These are phyloP conservation scores for Glossosoma conforme DNA, from an alignment of 1,140 invertebrate genomes.

Conservation along the genomic window DNA sequence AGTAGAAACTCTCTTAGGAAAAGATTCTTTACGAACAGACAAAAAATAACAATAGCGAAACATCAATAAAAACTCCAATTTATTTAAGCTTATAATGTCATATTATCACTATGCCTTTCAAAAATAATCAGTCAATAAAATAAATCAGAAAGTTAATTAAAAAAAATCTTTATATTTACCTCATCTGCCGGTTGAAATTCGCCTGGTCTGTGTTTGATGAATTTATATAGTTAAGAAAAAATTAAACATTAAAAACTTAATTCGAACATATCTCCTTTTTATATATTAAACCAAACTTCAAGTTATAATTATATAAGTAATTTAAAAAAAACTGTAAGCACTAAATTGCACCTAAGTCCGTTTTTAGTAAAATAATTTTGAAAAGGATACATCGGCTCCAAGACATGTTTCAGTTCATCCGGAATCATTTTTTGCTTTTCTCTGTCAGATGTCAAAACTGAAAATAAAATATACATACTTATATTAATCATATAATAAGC, in stretches of 20 bases:
- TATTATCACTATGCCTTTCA: background rate
- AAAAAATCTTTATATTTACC: conserved; percentile 2
- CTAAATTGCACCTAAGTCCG: no score
- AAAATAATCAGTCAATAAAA: conserved; percentile 1
- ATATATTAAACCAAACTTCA: no score
- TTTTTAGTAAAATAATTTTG: no score
- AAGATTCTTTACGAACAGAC: no score
- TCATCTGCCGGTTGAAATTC: conserved; percentile 21
- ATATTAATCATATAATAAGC: no score
- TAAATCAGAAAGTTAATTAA: background rate
- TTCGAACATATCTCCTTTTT: no score
- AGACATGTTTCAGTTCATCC: conserved; percentile 55
- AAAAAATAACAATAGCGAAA: no score
- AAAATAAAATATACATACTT: conserved; percentile 34
- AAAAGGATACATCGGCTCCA: conserved; percentile 57
- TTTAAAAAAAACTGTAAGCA: no score
- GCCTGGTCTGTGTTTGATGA: conserved; percentile 7
- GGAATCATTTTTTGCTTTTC: conserved; percentile 48
- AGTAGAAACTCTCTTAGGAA: no score
- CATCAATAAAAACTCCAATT: no score
- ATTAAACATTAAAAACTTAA: background rate
- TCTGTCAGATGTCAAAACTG: conserved; percentile 56
- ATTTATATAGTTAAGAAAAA: conserved; percentile 8
- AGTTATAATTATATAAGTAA: no score
- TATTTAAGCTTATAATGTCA: no score